phyloP scores from a whole-genome alignment of 2,797 vertebrate genomes.

The Notolabrus celidotus region DNA sequence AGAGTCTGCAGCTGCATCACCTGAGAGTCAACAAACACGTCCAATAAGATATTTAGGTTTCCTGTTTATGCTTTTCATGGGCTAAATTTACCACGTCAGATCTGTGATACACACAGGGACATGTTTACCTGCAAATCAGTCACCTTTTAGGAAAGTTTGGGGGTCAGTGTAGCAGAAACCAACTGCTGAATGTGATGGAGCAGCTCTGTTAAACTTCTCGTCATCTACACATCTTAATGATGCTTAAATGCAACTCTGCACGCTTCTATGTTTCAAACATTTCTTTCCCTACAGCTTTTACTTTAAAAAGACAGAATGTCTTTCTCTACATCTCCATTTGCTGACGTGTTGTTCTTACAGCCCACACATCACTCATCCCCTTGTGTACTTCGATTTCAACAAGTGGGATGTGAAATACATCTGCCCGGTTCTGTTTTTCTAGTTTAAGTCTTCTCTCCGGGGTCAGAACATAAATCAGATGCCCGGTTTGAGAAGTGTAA shows the following conservation, averaged over 20 bases:
- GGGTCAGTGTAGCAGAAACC: not conserved
- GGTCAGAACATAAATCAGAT: slow-evolving; percentile 52
- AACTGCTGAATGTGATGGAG: too few species aligned
- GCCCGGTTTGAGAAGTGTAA: slow-evolving; percentile 33
- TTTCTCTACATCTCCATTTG: not conserved
- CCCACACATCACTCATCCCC: slow-evolving; percentile 4
- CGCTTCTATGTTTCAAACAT: too few species aligned
- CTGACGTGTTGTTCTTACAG: not conserved
- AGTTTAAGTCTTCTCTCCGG: slow-evolving; percentile 34
- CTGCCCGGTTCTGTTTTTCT: slow-evolving; percentile 49
- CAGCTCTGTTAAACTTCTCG: too few species aligned
- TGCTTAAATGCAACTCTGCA: too few species aligned
- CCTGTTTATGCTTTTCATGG: not conserved
- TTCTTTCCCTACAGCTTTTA: too few species aligned
- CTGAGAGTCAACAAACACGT: slow-evolving; percentile 50
- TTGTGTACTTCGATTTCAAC: slow-evolving; percentile 16
- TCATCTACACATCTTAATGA: too few species aligned
- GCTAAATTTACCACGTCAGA: slow-evolving; percentile 1
- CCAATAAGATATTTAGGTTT: slow-evolving; percentile 13
- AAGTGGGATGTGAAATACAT: slow-evolving; percentile 36
- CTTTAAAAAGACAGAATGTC: not conserved
- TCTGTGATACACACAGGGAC: not conserved
- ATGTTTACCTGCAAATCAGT: not conserved
- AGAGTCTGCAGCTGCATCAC: slow-evolving; percentile 31
- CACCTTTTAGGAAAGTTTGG: not conserved